These are phyloP conservation scores for Cirrhinus mrigala DNA, from an alignment of 2,797 vertebrate genomes.

Conservation along the genomic window DNA sequence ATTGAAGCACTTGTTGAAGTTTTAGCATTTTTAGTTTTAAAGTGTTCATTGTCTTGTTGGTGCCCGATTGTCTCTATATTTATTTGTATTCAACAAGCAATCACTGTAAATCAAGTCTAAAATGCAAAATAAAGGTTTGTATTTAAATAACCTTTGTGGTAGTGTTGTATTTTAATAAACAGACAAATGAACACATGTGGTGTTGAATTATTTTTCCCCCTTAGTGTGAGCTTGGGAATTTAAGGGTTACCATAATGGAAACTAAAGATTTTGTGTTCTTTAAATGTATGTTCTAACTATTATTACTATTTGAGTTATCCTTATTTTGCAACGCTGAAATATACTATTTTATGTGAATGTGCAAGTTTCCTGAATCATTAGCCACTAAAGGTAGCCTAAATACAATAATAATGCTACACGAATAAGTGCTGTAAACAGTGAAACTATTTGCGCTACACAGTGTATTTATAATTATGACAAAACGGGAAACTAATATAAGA, in stretches of 20 bases:
- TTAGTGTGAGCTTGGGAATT: neutral
- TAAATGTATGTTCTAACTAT: neutral
- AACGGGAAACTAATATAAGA: neutral
- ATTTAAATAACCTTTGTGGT: neutral
- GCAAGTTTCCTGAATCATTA: neutral
- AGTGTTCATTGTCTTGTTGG: neutral
- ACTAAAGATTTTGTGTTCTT: neutral
- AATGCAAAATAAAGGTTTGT: neutral
- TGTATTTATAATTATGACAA: neutral
- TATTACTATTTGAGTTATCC: neutral
- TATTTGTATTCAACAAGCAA: neutral
- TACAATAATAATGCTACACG: neutral
- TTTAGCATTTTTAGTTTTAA: neutral
- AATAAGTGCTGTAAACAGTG: neutral
- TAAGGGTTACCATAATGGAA: neutral
- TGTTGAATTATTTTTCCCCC: neutral
- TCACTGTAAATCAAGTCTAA: conserved; percentile 3
- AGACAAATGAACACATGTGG: neutral
- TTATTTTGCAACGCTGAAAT: neutral
- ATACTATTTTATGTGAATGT: neutral
- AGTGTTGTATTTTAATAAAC: neutral
- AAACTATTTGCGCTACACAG: no score
- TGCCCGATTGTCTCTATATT: neutral
- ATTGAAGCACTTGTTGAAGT: neutral
- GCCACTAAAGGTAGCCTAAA: neutral